These are phyloP conservation scores for Tuberolachnus salignus DNA, from an alignment of 2,888 invertebrate genomes.

Conservation along the genomic window DNA sequence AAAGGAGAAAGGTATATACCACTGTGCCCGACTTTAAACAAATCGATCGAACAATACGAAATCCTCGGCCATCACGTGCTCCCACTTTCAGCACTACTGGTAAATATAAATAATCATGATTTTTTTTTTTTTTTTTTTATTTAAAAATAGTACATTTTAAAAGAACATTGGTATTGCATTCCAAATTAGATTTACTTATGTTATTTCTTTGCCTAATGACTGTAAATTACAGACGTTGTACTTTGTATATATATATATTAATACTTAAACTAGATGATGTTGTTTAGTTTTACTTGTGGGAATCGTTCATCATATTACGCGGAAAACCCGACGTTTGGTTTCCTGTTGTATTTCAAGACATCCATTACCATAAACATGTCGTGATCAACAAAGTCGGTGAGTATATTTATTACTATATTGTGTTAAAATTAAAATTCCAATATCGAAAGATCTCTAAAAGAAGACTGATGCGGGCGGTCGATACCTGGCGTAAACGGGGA, in stretches of 20 bases:
- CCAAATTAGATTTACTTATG: neutral
- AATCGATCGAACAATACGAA: slow-evolving; percentile 36
- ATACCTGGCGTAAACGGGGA: no score
- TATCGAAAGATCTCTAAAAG: neutral
- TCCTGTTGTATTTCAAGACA: slow-evolving; percentile 30
- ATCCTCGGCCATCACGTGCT: slow-evolving; percentile 26
- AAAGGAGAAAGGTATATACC: slow-evolving; percentile 41
- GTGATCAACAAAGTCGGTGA: slow-evolving; percentile 27
- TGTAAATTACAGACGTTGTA: no score
- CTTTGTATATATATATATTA: no score
- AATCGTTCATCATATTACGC: slow-evolving; percentile 9
- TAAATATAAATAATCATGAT: neutral
- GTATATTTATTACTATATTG: neutral
- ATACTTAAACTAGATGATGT: no score
- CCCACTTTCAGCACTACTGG: slow-evolving; percentile 37
- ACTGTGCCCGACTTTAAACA: slow-evolving; percentile 7
- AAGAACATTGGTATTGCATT: no score
- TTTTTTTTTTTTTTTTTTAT: no score
- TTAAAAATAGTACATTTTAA: no score
- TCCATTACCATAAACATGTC: slow-evolving; percentile 27
- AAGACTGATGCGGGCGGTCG: no score
- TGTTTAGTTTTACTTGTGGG: slow-evolving; percentile 30
- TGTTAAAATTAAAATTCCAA: neutral
- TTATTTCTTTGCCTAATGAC: neutral
- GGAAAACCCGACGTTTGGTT: neutral